Percentiles rank a stretch among this genome's conserved stretches.
These are phyloP conservation scores for Meloe dianella DNA, from an alignment of 2,888 invertebrate species.

Conservation along the genomic window DNA sequence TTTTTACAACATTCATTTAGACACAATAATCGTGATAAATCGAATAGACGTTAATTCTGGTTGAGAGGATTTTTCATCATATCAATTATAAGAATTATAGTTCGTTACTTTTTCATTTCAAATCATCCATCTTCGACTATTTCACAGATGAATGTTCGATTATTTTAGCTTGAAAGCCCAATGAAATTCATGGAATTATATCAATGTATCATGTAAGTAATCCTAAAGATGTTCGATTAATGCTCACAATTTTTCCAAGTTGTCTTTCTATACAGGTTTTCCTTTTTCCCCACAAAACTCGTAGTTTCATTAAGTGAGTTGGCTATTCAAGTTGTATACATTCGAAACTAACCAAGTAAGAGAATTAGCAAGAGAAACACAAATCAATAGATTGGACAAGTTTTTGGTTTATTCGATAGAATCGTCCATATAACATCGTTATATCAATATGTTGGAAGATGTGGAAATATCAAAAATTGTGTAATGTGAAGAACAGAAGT, in stretches of 20 bases:
- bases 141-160: neutral
- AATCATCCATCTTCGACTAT: neutral
- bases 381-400: no score
- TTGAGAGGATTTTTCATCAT: neutral
- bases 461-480: neutral
- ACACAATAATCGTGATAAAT: neutral
- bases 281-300: no score
- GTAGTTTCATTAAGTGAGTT: neutral
- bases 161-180: neutral
- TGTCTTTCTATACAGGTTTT: neutral
- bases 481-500: constrained; percentile 5
- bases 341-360: neutral
- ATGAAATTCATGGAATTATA: neutral
- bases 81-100: neutral
- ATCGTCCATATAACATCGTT: neutral
- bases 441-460: neutral
- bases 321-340: neutral
- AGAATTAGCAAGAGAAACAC: neutral
- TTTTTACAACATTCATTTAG: neutral
- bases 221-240: neutral
- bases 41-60: neutral
- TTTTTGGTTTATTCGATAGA: neutral
- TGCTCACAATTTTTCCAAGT: neutral
- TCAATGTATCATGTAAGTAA: neutral
- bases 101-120: neutral